Percentiles rank a stretch among this genome's conserved stretches.
Conservation (phyloP, 2,113 vertebrate species). For the Emydocephalus ijimae region DNA sequence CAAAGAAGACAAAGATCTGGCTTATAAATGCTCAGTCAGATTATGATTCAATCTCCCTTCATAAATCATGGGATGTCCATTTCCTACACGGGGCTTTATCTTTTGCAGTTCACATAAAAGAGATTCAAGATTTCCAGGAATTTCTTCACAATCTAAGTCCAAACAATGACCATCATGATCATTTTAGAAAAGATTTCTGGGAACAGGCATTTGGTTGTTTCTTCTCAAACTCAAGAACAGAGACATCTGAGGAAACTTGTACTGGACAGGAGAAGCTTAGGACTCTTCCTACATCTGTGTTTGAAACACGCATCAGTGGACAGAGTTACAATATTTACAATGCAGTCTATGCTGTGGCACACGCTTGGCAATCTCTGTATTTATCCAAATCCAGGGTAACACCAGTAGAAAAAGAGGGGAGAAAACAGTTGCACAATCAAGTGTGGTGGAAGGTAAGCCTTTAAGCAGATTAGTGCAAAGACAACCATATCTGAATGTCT, state of each 20-base stretch:
- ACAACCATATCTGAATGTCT: not conserved
- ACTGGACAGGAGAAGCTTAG: not conserved
- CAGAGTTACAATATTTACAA: too few species aligned
- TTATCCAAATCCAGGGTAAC: not conserved
- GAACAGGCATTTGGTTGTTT: not conserved
- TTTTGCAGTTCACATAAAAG: not conserved
- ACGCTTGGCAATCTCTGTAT: not conserved
- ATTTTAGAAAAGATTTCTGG: not conserved
- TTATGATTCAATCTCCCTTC: too few species aligned
- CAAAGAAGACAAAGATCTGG: not conserved
- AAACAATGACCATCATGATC: not conserved
- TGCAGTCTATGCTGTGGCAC: too few species aligned
- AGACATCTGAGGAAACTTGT: not conserved
- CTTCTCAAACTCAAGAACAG: rapidly evolving
- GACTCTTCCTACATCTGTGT: not conserved
- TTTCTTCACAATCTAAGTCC: not conserved
- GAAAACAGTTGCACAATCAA: not conserved
- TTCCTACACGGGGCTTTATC: not conserved
- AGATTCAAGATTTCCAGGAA: not conserved
- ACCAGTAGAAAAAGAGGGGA: not conserved
- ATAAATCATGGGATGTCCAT: not conserved
- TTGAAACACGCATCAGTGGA: not conserved
- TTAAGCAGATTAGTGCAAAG: not conserved
- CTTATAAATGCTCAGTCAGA: too few species aligned
- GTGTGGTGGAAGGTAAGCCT: not conserved